Evolutionary conservation across 2,888 invertebrate species (phyloP).

Genomic region (Ceriagrion tenellum): DNA sequence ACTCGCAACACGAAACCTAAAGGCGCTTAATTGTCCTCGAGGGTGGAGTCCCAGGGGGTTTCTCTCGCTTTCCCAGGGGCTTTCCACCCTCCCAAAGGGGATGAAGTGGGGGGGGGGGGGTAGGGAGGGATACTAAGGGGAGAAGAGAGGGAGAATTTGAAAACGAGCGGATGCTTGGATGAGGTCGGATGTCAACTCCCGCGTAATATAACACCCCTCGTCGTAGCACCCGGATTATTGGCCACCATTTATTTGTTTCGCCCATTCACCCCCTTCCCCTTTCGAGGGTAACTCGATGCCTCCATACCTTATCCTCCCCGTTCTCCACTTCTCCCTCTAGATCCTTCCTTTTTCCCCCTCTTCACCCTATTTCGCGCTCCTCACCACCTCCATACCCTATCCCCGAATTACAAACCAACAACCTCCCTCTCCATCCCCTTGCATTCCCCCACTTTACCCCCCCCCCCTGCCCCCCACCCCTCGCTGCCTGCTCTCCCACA

Average conservation of each 20-base stretch:
- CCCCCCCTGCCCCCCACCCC: neutral
- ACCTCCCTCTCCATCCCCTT: neutral
- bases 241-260: conserved; percentile 64
- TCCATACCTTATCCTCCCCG: neutral
- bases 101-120: neutral
- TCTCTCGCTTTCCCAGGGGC: neutral
- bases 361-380: neutral
- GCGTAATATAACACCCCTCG: conserved; percentile 52
- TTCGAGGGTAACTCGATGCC: conserved; percentile 40
- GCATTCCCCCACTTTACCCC: neutral
- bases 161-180: neutral
- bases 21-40: conserved; percentile 2
- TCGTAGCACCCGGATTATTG: conserved; percentile 55
- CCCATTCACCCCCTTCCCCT: neutral
- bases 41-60: neutral
- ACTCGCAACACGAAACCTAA: conserved; percentile 17
- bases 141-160: neutral
- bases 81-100: neutral
- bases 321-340: neutral
- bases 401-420: neutral
- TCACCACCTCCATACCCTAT: neutral
- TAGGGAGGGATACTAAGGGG: neutral
- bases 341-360: neutral
- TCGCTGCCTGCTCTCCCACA: too few relatives aligned
- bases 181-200: conserved; percentile 60